These are phyloP conservation scores for Anaspis maculata DNA, from an alignment of 2,888 invertebrate species.

Conservation along the genomic window DNA sequence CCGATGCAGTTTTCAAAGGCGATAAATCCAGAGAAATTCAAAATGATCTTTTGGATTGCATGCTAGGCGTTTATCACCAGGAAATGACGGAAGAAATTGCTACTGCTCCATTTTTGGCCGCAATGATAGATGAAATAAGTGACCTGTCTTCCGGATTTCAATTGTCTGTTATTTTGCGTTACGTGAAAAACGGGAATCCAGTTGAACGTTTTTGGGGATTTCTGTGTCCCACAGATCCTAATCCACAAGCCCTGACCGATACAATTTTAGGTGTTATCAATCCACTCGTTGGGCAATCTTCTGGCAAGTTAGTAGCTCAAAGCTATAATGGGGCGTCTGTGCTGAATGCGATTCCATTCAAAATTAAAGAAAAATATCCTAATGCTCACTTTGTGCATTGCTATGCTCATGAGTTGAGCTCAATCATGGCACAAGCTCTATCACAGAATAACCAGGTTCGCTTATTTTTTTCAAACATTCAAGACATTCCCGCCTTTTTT, in stretches of 20 bases:
- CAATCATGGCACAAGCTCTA: constrained; percentile 16
- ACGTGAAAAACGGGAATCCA: background rate
- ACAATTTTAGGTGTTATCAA: constrained; percentile 1
- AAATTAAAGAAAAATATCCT: constrained; percentile 15
- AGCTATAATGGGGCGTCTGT: constrained; percentile 24
- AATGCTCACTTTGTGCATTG: constrained; percentile 20
- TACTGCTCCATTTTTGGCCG: constrained; percentile 1
- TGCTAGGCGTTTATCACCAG: constrained; percentile 4
- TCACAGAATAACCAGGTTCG: constrained; percentile 7
- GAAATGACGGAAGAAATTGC: constrained; percentile 6
- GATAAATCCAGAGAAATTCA: constrained; percentile 13
- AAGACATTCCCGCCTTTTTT: constrained; percentile 12
- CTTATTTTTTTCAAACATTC: constrained; percentile 20
- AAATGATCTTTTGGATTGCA: constrained; percentile 10
- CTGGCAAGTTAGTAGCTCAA: constrained; percentile 17
- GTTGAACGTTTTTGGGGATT: constrained; percentile 5
- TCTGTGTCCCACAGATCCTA: background rate
- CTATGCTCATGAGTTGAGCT: constrained; percentile 23
- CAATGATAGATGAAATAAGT: constrained; percentile 5
- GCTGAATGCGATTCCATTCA: constrained; percentile 21
- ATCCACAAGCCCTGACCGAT: constrained; percentile 1
- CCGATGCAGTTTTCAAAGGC: constrained; percentile 9
- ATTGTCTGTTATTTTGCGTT: constrained; percentile 4
- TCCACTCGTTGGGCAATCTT: background rate
- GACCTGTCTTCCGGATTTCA: constrained; percentile 1